phyloP scores from a whole-genome alignment of 2,888 invertebrate species.

The Trissonchulus latispiculum region DNA sequence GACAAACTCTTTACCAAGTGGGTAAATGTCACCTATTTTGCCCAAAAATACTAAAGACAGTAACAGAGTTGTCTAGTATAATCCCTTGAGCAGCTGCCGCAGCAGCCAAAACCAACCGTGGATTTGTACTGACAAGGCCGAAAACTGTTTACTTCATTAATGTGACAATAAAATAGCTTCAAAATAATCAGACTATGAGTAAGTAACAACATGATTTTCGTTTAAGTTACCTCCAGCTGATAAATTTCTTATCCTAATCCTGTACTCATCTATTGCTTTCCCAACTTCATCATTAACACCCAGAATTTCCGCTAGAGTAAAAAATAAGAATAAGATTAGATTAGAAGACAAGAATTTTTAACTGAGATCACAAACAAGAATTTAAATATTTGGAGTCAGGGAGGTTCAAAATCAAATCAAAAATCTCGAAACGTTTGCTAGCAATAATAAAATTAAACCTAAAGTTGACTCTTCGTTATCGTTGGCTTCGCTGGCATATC shows the following conservation, averaged over 20 bases:
- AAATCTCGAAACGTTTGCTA: background rate
- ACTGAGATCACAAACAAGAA: background rate
- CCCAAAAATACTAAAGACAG: too few species aligned
- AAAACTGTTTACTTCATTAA: too few species aligned
- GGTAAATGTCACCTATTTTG: too few species aligned
- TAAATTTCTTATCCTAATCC: slow-evolving; percentile 44
- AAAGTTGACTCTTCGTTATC: slow-evolving; percentile 34
- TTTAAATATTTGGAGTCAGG: background rate
- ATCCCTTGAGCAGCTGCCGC: too few species aligned
- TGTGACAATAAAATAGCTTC: too few species aligned
- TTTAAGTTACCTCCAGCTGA: background rate
- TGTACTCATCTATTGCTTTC: slow-evolving; percentile 63
- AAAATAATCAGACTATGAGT: too few species aligned
- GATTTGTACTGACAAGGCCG: too few species aligned
- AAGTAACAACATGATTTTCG: too few species aligned
- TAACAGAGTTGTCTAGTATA: too few species aligned
- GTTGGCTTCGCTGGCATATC: slow-evolving; percentile 36
- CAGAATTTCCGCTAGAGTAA: slow-evolving; percentile 61
- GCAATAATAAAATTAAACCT: background rate
- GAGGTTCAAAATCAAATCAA: background rate
- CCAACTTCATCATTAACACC: slow-evolving; percentile 67
- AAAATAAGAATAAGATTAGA: background rate
- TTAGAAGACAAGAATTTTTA: background rate
- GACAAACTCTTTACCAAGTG: too few species aligned
- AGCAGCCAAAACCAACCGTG: too few species aligned